These are phyloP conservation scores for Pelusios castaneus DNA, from an alignment of 2,113 vertebrate species.

Conservation along the genomic window DNA sequence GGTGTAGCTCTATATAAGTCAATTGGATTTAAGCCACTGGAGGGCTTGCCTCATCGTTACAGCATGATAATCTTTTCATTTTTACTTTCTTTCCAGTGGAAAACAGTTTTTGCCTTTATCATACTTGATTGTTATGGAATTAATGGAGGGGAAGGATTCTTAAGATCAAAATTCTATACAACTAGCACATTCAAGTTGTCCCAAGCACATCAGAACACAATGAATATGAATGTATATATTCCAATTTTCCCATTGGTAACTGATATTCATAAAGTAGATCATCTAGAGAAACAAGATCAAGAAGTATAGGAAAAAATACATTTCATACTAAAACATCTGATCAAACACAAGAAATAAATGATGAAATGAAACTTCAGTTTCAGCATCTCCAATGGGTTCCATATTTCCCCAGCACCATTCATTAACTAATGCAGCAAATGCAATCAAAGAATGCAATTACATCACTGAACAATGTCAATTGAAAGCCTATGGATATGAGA, in stretches of 20 bases:
- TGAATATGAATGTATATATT: conserved; percentile 37
- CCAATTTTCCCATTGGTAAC: conserved; percentile 32
- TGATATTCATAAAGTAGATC: conserved; percentile 33
- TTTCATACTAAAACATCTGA: not conserved
- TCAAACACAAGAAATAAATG: conserved; percentile 46
- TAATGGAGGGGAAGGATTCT: not conserved
- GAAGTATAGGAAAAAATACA: conserved; percentile 24
- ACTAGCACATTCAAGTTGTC: too few relatives aligned
- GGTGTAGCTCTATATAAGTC: not conserved
- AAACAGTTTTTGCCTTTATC: not conserved
- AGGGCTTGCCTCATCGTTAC: not conserved
- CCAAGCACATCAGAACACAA: conserved; percentile 5
- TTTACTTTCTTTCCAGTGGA: not conserved
- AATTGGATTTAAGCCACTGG: not conserved
- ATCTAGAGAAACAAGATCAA: conserved; percentile 39
- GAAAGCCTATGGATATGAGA: not conserved
- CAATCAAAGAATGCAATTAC: not conserved
- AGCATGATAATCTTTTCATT: not conserved
- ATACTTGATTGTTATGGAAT: not conserved
- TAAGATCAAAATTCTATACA: not conserved
- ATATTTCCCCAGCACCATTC: not conserved
- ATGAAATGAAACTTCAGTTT: too few relatives aligned
- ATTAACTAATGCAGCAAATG: not conserved
- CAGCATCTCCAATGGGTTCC: not conserved
- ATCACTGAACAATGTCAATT: not conserved